A percentile compares a stretch with the other conserved stretches of the same genome.
Conservation (phyloP, 2,797 vertebrate species). For the Myotis myotis region DNA sequence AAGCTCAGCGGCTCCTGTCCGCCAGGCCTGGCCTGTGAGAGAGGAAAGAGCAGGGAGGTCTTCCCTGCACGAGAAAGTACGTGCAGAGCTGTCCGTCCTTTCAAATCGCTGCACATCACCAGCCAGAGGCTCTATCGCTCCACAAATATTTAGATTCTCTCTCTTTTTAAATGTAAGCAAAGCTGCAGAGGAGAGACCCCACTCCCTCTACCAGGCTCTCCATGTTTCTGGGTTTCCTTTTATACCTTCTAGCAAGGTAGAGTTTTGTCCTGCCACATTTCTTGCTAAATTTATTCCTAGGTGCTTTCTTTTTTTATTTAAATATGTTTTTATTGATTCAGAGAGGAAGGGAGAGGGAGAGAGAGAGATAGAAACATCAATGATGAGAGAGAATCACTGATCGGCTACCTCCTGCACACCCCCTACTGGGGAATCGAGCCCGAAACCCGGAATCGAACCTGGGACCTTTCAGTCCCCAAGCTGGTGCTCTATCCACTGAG, state of each 20-base stretch:
- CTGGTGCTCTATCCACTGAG: too few relatives aligned
- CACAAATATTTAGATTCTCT: background rate
- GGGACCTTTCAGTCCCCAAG: too few relatives aligned
- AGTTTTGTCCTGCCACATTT: background rate
- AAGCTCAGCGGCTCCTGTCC: background rate
- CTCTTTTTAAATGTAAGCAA: background rate
- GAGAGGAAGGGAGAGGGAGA: too few relatives aligned
- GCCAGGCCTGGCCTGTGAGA: background rate
- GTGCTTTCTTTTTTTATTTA: too few relatives aligned
- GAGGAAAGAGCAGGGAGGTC: background rate
- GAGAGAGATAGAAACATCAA: too few relatives aligned
- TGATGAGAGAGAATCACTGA: too few relatives aligned
- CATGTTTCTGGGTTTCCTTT: background rate
- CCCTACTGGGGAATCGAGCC: too few relatives aligned
- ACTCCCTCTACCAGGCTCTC: background rate
- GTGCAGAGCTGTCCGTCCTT: background rate
- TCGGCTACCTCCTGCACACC: too few relatives aligned
- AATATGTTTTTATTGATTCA: too few relatives aligned
- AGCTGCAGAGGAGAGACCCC: background rate
- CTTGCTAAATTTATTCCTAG: background rate
- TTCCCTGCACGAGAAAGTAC: fast-evolving
- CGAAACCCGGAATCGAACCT: too few relatives aligned
- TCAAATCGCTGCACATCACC: background rate
- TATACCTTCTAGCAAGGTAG: background rate
- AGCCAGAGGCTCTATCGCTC: background rate